phyloP scores from a whole-genome alignment of 2,888 invertebrate genomes.

The Tetranychus piercei region DNA sequence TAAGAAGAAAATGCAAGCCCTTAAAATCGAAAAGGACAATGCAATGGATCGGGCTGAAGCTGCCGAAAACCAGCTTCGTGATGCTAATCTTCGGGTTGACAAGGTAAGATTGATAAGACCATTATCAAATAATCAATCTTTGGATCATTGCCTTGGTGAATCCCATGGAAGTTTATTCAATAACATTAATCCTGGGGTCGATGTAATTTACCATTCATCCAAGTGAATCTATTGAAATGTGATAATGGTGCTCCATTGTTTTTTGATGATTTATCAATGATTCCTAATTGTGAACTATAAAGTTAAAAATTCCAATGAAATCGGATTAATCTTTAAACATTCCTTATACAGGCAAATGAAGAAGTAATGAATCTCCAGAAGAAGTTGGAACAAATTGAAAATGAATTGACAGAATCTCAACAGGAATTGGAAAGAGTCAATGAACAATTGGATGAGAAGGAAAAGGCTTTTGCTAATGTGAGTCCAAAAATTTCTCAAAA shows the following conservation, averaged over 20 bases:
- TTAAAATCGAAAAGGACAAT: slow-evolving; percentile 99
- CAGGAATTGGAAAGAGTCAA: slow-evolving; percentile 86
- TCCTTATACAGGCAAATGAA: slow-evolving; percentile 38
- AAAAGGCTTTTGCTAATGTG: slow-evolving; percentile 88
- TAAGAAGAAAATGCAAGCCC: slow-evolving; percentile 99
- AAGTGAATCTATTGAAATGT: background rate
- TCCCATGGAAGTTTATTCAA: too few species aligned
- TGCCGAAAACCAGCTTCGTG: slow-evolving; percentile 81
- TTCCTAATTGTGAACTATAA: background rate
- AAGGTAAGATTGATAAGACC: slow-evolving; percentile 32
- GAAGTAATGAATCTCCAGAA: slow-evolving; percentile 94
- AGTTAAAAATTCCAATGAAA: background rate
- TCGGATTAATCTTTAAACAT: background rate
- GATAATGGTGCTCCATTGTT: background rate
- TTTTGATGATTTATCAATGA: too few species aligned
- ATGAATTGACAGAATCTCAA: slow-evolving; percentile 94
- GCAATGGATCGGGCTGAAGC: slow-evolving; percentile 92
- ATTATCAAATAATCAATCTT: too few species aligned
- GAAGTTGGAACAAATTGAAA: slow-evolving; percentile 97
- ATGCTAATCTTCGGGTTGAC: slow-evolving; percentile 43
- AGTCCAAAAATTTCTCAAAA: slow-evolving; percentile 39
- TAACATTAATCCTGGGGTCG: too few species aligned
- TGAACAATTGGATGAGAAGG: slow-evolving; percentile 91
- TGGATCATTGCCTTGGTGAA: too few species aligned
- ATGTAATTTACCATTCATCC: too few species aligned